Base-by-base conservation (phyloP, 2,888 invertebrate genomes). In the Eremobia ochroleuca region DNA sequence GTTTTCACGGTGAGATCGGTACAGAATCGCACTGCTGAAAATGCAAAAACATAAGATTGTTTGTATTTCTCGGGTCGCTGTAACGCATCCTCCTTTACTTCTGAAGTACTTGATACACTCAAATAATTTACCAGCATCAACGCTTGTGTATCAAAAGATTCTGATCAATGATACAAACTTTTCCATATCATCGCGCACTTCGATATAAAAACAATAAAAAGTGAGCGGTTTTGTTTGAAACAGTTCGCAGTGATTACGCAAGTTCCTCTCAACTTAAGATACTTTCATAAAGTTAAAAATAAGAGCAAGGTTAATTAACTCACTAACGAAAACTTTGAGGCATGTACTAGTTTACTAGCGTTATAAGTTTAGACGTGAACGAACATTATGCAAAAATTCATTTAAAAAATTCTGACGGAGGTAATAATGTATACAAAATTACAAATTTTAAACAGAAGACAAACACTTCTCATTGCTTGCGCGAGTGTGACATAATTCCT, bases 221-320 rank as follows among this genome's bases (percentile, higher is more conserved):
- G 67, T 77, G 70, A 86, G 65, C 64, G 76, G 77, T 61, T 62
- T 62, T 43, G 31, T 79, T 83, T 65, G 31, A 74, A 64, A 66
- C 74, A 37, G 52, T 82, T 67, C 74, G 68, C 77, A 72, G 37
- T 13, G 18, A 72, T 87, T 87, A 68, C 71, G 40, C 74, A 83
- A 87, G 69, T 76, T 77, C 83, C 79, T 80, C 76, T 74, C 68
- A 69, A 71, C 64, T 74, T 76, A 74, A 59, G 71, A 73, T 74
- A 85, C 88, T 87, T 87, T 87, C 88, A 87, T 77, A 85, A 87
- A 80, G 76, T 84, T 81, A 68, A 84, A 86, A 87, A 88, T 85
- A 87, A 83, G 86, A 87, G 73, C 87, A 87, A 87, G 87, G 87
- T 82, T 87, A 86, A 82, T 85, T 80, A 79, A 69, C 67, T 49